Percentiles rank a stretch among this genome's conserved stretches.
Evolutionary conservation across 2,888 invertebrate species (phyloP).

Genomic region (Hoplodrina ambigua): DNA sequence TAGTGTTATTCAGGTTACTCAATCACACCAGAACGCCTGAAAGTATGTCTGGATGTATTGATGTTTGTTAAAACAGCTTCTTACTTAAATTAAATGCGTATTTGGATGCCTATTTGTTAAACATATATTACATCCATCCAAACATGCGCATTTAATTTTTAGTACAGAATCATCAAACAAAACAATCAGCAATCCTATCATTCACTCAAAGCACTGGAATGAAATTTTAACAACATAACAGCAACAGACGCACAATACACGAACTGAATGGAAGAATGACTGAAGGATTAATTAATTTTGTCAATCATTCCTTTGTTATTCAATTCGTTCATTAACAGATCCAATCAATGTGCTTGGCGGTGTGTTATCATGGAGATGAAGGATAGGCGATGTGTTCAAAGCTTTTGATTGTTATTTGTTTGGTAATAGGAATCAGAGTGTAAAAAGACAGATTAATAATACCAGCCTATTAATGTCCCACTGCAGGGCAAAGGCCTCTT

Average conservation of each 20-base stretch:
- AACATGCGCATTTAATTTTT: too few species aligned
- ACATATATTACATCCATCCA: too few species aligned
- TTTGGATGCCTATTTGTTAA: too few species aligned
- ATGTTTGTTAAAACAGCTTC: too few species aligned
- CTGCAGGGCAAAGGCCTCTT: too few species aligned
- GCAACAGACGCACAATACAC: constrained; percentile 17
- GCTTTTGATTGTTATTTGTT: neutral
- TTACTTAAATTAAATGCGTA: too few species aligned
- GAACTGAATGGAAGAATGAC: constrained; percentile 44
- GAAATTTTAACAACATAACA: neutral
- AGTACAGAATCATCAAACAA: too few species aligned
- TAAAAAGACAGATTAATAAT: too few species aligned
- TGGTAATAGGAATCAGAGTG: neutral
- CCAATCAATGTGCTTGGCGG: constrained; percentile 42
- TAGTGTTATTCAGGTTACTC: too few species aligned
- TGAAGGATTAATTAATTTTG: constrained; percentile 53
- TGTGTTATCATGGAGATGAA: constrained; percentile 7
- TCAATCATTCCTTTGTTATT: constrained; percentile 50
- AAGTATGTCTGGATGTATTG: too few species aligned
- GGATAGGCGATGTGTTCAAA: neutral
- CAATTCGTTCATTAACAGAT: constrained; percentile 42
- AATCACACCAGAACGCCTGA: too few species aligned
- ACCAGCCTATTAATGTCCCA: too few species aligned
- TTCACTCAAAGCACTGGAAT: neutral
- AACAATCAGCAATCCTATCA: neutral